These are phyloP conservation scores for Brachionus manjavacas DNA, from an alignment of 1,140 invertebrate species.

Conservation along the genomic window DNA sequence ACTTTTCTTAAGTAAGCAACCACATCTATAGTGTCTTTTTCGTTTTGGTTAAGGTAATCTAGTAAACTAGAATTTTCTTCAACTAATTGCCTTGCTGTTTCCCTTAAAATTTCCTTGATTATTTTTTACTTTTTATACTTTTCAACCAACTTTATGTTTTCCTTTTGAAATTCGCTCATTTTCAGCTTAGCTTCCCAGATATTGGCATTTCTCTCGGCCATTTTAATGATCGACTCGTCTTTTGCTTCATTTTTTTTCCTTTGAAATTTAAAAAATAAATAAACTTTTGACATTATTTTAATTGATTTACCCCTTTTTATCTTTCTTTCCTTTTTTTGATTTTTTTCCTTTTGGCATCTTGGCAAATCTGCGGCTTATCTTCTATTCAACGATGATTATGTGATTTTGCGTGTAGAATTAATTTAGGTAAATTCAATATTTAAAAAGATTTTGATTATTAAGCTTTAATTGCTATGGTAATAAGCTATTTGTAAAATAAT, in stretches of 20 bases:
- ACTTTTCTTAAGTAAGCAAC: conserved; percentile 55
- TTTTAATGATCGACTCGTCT: conserved; percentile 49
- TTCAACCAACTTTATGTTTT: conserved; percentile 48
- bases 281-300: background rate
- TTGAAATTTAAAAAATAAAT: conserved; percentile 29
- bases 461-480: conserved; percentile 13
- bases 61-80: conserved; percentile 54
- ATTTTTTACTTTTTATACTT: background rate
- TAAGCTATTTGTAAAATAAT: background rate
- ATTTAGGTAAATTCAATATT: background rate
- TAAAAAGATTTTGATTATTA: background rate
- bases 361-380: background rate
- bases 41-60: conserved; percentile 53
- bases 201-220: conserved; percentile 52
- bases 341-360: conserved; percentile 30
- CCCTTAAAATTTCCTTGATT: conserved; percentile 36
- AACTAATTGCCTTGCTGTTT: conserved; percentile 52
- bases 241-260: conserved; percentile 47
- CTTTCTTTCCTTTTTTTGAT: conserved; percentile 6
- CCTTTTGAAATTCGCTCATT: conserved; percentile 49
- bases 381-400: background rate
- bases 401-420: background rate
- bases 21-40: conserved; percentile 58
- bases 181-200: conserved; percentile 55
- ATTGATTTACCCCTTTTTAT: background rate